Evolutionary conservation across 2,888 invertebrate species (phyloP), one percentile per base, ranked within the genome.

Genomic region (Ferrisia virgata): DNA sequence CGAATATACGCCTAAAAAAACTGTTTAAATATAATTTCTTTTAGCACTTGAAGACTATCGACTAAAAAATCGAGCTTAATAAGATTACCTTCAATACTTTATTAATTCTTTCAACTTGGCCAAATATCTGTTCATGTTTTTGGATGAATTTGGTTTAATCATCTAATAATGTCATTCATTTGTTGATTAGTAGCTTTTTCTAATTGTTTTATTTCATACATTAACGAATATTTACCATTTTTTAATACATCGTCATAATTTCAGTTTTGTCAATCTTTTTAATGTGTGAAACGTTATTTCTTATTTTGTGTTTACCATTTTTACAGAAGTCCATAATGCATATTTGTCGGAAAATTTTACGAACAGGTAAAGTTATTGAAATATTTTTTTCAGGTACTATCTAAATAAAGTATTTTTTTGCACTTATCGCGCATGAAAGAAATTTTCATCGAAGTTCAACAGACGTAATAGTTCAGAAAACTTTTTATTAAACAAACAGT

Each of bases 1-100:
- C 88, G 94, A 96, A 88, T 93, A 94, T 88, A 93, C 94, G 64
- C 87, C 87, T 4, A 86, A 87, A 85, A 87, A 87, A 85, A 53
- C 85, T n/a, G 83, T 72, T 22, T 72, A 22, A 82, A 39, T 25
- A 22, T 84, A 79, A 84, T 79, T 47, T 22, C 79, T 43, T 22
- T 22, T 13, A n/a, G 39, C 40, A 81, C 36, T 76, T 76, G 13
- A 64, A 64, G 28, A 64, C 28, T 36, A 76, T 76, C 15, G n/a
- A 76, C 72, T 76, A 76, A 76, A 76, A 69, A 76, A 36, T 18
- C n/a, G 72, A 76, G 72, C 72, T 76, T 76, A 76, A 18, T 76
- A 76, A 76, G n/a, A n/a, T n/a, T n/a, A n/a, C n/a, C n/a, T n/a
- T n/a, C n/a, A n/a, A 76, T 4, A 69, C n/a, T 15, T 2, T 2